Conservation (phyloP, 2,888 invertebrate genomes). For the Ditula angustiorana region DNA sequence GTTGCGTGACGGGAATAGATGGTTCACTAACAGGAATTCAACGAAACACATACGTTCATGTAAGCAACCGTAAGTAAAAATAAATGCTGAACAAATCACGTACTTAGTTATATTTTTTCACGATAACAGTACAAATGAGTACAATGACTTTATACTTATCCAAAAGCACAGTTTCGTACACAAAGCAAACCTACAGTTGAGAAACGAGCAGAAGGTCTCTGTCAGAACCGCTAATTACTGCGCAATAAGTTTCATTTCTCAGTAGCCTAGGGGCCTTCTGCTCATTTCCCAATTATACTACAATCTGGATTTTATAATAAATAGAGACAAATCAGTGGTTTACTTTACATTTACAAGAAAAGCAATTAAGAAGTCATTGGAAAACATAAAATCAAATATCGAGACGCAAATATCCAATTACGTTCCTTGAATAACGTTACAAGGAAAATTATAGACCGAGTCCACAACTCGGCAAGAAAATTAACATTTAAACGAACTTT, state of each 20-base stretch:
- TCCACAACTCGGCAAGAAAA: conserved; percentile 48
- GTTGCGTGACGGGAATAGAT: conserved; percentile 34
- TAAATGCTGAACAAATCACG: not conserved
- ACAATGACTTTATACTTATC: no score
- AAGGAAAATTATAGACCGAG: conserved; percentile 45
- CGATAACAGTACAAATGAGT: no score
- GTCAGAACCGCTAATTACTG: no score
- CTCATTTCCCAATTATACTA: no score
- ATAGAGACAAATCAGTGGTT: not conserved
- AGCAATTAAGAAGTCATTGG: conserved; percentile 9
- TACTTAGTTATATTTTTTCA: not conserved
- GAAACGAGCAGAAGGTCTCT: no score
- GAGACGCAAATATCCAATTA: conserved; percentile 26
- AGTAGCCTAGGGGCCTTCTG: no score
- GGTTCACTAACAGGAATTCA: conserved; percentile 31
- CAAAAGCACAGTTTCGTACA: not conserved
- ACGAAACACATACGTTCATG: conserved; percentile 23
- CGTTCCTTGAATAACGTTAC: conserved; percentile 27
- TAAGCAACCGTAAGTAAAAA: not conserved
- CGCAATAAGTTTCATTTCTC: no score
- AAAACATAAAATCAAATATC: conserved; percentile 15
- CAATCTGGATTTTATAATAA: not conserved
- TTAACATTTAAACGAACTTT: conserved; percentile 59
- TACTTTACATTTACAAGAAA: not conserved
- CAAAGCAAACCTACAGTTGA: no score